phyloP scores from a whole-genome alignment of 2,797 vertebrate species.

The Philypnodon macrostomus region DNA sequence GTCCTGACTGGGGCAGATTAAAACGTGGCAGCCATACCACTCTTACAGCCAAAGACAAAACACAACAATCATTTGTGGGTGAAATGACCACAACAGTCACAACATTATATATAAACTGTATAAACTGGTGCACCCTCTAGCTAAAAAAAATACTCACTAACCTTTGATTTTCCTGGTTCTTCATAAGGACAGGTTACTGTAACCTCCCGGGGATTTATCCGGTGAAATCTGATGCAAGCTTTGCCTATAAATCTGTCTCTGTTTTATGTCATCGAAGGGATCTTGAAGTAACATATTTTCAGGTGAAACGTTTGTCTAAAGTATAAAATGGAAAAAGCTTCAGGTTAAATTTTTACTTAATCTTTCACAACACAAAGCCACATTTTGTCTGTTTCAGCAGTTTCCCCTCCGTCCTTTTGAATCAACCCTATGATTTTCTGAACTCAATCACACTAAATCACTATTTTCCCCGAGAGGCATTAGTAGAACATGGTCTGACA shows the following conservation, averaged over 20 bases:
- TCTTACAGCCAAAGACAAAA: background rate
- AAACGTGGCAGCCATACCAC: too few species aligned
- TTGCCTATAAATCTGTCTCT: background rate
- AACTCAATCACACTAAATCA: conserved; percentile 14
- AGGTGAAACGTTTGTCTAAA: background rate
- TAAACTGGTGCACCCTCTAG: too few species aligned
- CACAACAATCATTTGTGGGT: too few species aligned
- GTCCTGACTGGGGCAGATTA: too few species aligned
- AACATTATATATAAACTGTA: too few species aligned
- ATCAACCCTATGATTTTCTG: conserved; percentile 8
- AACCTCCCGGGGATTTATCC: too few species aligned
- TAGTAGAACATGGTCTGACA: conserved; percentile 19
- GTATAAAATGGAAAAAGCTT: background rate
- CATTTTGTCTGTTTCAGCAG: conserved; percentile 5
- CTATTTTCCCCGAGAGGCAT: conserved; percentile 12
- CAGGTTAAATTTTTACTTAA: background rate
- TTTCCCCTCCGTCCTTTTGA: conserved; percentile 6
- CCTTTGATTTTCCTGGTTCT: too few species aligned
- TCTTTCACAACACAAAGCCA: background rate
- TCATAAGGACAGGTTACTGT: too few species aligned
- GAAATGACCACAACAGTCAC: too few species aligned
- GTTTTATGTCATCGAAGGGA: background rate
- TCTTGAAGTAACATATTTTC: background rate
- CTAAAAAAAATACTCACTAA: too few species aligned
- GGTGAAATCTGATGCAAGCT: too few species aligned